Percentiles rank a stretch among this genome's conserved stretches.
phyloP scores from a whole-genome alignment of 2,888 invertebrate genomes.

The Acronicta leporina region DNA sequence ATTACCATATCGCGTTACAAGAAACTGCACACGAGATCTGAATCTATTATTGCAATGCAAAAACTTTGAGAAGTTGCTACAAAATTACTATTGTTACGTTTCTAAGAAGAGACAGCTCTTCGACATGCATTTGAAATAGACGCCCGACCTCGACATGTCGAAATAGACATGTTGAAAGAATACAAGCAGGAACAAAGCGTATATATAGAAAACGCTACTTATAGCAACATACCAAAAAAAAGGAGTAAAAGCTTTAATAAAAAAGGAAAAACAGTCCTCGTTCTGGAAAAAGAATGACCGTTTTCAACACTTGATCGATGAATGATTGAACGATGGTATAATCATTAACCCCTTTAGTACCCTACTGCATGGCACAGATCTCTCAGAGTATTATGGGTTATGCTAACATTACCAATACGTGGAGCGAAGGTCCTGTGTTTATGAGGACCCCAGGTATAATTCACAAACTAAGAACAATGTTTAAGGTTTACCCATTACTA shows the following conservation, averaged over 20 bases:
- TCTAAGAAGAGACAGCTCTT: slow-evolving; percentile 37
- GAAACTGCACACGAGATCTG: slow-evolving; percentile 60
- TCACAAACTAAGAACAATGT: slow-evolving; percentile 20
- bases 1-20: slow-evolving; percentile 67
- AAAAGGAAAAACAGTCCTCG: too few species aligned
- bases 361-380: too few species aligned
- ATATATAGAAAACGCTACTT: background rate
- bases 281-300: too few species aligned
- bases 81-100: slow-evolving; percentile 47
- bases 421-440: background rate
- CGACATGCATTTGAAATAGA: slow-evolving; percentile 39
- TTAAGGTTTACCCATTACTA: slow-evolving; percentile 4
- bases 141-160: slow-evolving; percentile 22
- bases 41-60: slow-evolving; percentile 57
- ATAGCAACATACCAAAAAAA: too few species aligned
- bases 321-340: too few species aligned
- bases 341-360: too few species aligned
- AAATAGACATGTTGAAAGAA: slow-evolving; percentile 29
- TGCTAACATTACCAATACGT: background rate
- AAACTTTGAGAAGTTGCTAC: slow-evolving; percentile 43
- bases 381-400: too few species aligned
- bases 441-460: slow-evolving; percentile 14
- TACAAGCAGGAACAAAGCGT: slow-evolving; percentile 4
- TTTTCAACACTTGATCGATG: too few species aligned
- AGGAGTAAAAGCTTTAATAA: too few species aligned